These are phyloP conservation scores for Mythimna pallens DNA, from an alignment of 2,888 invertebrate genomes.

Conservation along the genomic window DNA sequence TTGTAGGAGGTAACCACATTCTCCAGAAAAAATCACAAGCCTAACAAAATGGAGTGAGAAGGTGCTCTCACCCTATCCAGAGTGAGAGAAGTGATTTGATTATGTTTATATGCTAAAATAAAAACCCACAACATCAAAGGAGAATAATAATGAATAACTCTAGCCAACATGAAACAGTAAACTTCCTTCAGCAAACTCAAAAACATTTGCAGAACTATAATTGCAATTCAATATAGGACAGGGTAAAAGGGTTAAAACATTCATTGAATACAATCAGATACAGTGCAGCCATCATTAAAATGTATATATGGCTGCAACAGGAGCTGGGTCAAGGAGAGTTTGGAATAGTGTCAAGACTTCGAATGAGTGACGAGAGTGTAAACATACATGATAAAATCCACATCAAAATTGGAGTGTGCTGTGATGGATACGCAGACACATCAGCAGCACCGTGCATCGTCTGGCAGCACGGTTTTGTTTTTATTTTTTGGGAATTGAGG, in stretches of 20 bases:
- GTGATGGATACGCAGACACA: neutral
- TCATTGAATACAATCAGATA: constrained; percentile 41
- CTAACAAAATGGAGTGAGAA: neutral
- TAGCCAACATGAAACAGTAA: neutral
- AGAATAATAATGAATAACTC: neutral
- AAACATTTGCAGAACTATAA: constrained; percentile 8
- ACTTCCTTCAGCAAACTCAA: neutral
- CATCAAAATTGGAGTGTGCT: constrained; percentile 13
- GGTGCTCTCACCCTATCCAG: too few relatives aligned
- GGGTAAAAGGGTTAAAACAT: constrained; percentile 43
- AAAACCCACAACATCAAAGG: neutral
- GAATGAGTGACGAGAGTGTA: constrained; percentile 3
- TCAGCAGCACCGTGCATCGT: too few relatives aligned
- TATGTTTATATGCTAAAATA: too few relatives aligned
- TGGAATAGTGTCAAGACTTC: constrained; percentile 54
- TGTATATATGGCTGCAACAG: constrained; percentile 39
- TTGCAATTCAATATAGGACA: constrained; percentile 34
- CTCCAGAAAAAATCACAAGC: neutral
- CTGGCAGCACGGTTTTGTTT: too few relatives aligned
- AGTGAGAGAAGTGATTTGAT: too few relatives aligned
- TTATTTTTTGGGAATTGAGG: too few relatives aligned
- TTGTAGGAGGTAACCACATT: neutral
- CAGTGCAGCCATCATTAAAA: constrained; percentile 41
- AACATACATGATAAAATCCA: constrained; percentile 30
- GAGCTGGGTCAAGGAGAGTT: constrained; percentile 55